Conservation (phyloP, 2,113 vertebrate genomes). For the Pelecanoides urinatrix region DNA sequence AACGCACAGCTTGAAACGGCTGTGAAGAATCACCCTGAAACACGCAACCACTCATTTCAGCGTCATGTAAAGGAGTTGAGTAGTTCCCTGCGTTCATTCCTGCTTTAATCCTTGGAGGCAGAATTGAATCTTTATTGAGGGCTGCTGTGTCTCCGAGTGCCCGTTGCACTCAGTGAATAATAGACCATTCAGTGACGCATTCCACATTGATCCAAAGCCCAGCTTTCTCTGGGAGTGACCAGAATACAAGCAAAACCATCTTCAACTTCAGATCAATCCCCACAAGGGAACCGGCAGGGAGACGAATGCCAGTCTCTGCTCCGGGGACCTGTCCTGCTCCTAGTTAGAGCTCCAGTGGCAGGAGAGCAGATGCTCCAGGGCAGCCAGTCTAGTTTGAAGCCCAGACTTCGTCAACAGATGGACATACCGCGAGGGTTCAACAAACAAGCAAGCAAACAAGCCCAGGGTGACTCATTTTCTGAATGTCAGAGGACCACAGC, state of each 20-base stretch:
- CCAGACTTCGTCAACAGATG: background rate
- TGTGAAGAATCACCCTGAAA: background rate
- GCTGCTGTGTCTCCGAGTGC: background rate
- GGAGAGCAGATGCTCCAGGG: conserved; percentile 3
- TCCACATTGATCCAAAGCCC: conserved; percentile 55
- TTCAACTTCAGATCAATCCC: conserved; percentile 41
- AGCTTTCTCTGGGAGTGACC: conserved; percentile 40
- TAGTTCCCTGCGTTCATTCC: background rate
- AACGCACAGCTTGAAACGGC: background rate
- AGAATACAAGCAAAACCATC: conserved; percentile 55
- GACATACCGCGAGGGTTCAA: background rate
- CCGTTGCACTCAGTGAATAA: conserved; percentile 39
- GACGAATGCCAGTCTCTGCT: conserved; percentile 11
- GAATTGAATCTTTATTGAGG: conserved; percentile 49
- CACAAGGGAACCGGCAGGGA: conserved; percentile 5
- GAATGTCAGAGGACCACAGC: background rate
- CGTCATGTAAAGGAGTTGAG: background rate
- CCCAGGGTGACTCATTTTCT: conserved; percentile 21
- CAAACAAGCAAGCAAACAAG: conserved; percentile 25
- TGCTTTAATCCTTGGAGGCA: conserved; percentile 46
- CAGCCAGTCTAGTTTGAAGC: conserved; percentile 8
- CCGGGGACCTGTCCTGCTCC: background rate
- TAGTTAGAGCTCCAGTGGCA: conserved; percentile 1
- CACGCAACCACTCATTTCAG: conserved; percentile 15
- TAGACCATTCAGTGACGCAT: conserved; percentile 38